These are phyloP conservation scores for Chalcis sispes DNA, from an alignment of 2,888 invertebrate genomes.

Conservation along the genomic window DNA sequence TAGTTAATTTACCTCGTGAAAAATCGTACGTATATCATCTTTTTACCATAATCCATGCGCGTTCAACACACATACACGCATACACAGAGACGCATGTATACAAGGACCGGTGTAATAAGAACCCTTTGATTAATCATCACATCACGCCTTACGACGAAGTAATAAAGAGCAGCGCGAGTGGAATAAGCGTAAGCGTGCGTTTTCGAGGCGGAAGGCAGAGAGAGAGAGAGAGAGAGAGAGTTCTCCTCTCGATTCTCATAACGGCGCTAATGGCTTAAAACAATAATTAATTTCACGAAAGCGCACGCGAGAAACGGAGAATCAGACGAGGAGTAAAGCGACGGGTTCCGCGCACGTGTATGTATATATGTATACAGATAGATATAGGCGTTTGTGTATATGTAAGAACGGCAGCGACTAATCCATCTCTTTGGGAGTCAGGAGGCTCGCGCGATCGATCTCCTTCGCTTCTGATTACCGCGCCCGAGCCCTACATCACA, in stretches of 20 bases:
- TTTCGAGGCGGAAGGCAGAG: slow-evolving; percentile 1
- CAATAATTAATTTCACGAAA: slow-evolving; percentile 46
- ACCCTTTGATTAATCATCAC: slow-evolving; percentile 29
- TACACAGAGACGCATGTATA: too few species aligned
- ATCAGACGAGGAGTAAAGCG: slow-evolving; percentile 32
- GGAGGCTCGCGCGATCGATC: slow-evolving; percentile 38
- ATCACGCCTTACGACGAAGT: too few species aligned
- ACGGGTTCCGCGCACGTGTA: too few species aligned
- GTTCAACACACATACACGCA: too few species aligned
- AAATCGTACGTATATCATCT: slow-evolving; percentile 5
- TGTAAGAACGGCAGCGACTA: background rate
- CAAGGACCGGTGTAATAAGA: slow-evolving; percentile 10
- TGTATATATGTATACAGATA: too few species aligned
- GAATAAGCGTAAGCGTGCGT: slow-evolving; percentile 24
- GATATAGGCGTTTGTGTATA: too few species aligned
- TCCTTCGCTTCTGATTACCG: slow-evolving; percentile 45
- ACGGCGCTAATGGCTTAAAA: slow-evolving; percentile 43
- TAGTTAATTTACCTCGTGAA: slow-evolving; percentile 10
- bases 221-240: too few species aligned
- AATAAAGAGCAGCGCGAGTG: background rate
- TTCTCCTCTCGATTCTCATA: slow-evolving; percentile 41
- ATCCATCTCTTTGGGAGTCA: slow-evolving; percentile 43
- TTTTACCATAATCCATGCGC: too few species aligned
- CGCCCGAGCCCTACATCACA: background rate
- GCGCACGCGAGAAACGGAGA: background rate